phyloP scores from a whole-genome alignment of 2,113 vertebrate genomes.

The Rhabdomys dilectus region DNA sequence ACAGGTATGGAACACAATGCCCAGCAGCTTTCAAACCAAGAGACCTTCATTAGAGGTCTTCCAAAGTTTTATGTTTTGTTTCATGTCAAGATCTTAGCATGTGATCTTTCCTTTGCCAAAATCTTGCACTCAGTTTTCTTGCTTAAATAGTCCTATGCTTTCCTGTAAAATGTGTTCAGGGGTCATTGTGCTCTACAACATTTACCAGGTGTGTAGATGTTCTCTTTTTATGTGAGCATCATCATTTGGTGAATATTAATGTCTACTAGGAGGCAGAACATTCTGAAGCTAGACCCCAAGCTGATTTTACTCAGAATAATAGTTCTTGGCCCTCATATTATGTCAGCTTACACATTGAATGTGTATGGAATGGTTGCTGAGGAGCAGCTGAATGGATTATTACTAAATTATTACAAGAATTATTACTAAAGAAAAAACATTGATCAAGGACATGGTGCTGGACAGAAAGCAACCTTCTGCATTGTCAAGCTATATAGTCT shows the following conservation, averaged over 20 bases:
- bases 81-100: neutral
- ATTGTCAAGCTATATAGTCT: neutral
- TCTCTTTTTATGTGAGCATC: neutral
- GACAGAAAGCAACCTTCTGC: neutral
- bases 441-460: neutral
- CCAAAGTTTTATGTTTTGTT: neutral
- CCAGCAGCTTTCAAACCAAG: neutral
- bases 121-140: neutral
- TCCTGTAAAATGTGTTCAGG: neutral
- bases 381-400: neutral
- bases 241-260: constrained; percentile 30
- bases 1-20: neutral
- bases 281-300: constrained; percentile 14
- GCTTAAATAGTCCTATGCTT: neutral
- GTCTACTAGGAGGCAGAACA: neutral
- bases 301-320: constrained; percentile 27
- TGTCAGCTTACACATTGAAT: neutral
- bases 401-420: neutral
- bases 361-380: neutral
- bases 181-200: neutral
- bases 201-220: neutral
- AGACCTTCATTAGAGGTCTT: neutral
- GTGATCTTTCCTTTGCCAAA: neutral
- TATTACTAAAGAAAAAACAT: neutral
- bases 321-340: neutral